A percentile compares a stretch with the other conserved stretches of the same genome.
Conservation (phyloP, 2,888 invertebrate species). For the Lepidochrysops patricia region DNA sequence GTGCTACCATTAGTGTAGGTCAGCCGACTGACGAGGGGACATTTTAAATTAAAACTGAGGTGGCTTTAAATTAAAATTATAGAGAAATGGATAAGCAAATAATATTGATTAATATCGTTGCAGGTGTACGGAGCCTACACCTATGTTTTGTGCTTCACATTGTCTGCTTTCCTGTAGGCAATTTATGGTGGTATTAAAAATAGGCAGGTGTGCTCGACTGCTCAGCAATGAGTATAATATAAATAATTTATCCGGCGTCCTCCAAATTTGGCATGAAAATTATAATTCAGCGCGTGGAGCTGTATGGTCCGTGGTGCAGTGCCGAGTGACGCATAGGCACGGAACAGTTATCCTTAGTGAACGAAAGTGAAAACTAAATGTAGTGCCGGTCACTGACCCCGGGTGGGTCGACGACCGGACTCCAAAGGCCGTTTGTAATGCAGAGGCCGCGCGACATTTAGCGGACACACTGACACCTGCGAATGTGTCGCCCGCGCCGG, state of each 20-base stretch:
- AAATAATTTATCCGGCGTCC: neutral
- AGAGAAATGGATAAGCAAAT: neutral
- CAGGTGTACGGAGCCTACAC: neutral
- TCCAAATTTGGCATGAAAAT: constrained; percentile 24
- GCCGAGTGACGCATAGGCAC: constrained; percentile 34
- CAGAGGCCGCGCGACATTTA: constrained; percentile 70
- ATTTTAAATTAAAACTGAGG: neutral
- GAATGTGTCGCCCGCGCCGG: constrained; percentile 34
- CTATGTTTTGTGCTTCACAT: neutral
- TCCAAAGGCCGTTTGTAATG: constrained; percentile 74
- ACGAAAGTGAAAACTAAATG: constrained; percentile 74
- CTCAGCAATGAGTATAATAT: neutral
- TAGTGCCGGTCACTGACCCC: constrained; percentile 65
- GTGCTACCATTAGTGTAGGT: neutral
- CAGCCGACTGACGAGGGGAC: neutral
- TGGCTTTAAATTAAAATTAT: neutral
- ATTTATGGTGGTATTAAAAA: neutral
- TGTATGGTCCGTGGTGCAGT: constrained; percentile 32
- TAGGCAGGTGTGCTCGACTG: neutral
- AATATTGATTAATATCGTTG: neutral
- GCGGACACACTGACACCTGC: constrained; percentile 31
- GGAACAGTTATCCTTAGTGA: constrained; percentile 73
- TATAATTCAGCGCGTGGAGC: constrained; percentile 48
- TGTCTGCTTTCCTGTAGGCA: neutral
- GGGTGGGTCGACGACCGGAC: constrained; percentile 68